These are phyloP conservation scores for Condylura cristata DNA, from an alignment of 2,113 vertebrate genomes.

Conservation along the genomic window DNA sequence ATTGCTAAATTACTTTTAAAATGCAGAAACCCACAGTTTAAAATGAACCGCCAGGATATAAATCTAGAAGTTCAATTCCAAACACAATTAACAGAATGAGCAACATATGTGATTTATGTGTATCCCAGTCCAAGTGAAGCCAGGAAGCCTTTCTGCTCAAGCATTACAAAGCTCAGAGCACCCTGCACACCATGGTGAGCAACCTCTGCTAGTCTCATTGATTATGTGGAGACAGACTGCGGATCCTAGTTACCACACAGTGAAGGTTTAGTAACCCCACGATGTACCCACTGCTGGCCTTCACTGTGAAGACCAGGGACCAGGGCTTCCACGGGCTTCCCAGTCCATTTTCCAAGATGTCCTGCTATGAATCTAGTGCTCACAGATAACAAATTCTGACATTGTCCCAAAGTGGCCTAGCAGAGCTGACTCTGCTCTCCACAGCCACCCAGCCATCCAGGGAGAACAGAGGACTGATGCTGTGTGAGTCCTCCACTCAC, in stretches of 20 bases:
- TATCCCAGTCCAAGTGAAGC: neutral
- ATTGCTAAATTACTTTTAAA: neutral
- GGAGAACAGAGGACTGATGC: neutral
- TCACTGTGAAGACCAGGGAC: neutral
- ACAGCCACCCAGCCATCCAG: fast-evolving
- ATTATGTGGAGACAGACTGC: neutral
- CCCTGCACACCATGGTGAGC: neutral
- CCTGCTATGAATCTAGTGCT: neutral
- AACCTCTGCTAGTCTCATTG: constrained; percentile 35
- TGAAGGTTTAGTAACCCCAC: fast-evolving
- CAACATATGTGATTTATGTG: neutral
- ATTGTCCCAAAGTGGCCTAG: neutral
- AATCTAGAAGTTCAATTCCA: neutral
- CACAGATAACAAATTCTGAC: neutral
- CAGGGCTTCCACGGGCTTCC: neutral
- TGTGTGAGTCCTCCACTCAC: fast-evolving
- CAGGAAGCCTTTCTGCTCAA: neutral
- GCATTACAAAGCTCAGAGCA: neutral
- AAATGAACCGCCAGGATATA: neutral
- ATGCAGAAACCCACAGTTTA: neutral
- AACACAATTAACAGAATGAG: neutral
- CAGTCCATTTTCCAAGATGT: fast-evolving
- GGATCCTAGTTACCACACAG: neutral
- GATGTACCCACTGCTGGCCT: fast-evolving
- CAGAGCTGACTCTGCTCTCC: fast-evolving